Evolutionary conservation across 1,140 invertebrate genomes (phyloP), one percentile per base, ranked within the genome.

Genomic region (Heliothis virescens): DNA sequence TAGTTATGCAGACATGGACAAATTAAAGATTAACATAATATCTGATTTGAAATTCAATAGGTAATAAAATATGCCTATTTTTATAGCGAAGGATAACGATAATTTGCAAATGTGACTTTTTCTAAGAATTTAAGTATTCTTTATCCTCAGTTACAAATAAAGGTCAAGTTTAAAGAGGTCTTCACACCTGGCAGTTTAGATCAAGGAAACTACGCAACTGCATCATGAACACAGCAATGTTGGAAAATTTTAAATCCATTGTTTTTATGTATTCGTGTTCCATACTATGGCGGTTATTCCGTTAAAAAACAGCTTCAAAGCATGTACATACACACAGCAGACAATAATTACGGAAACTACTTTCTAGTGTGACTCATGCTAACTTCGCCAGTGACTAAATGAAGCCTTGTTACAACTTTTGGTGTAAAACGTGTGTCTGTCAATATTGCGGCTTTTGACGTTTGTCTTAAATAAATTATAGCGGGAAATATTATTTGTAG

Each of bases 271-370:
- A 57, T 72, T 74, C 60, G 12, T 52, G 72, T 60, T 50, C 12
- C 41, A 72, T 34, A 60, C 57, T 34, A 74, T 48, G 29, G 53
- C 47, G 34, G 72, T 47, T 48, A 74, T 52, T 71, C 34, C 15
- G 18, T 60, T 74, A 41, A 74, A n/a, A 74, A 60, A 21, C 55
- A 47, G 48, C 72, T 74, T 60, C 60, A 59, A 74, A 26, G 1
- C 21, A 26, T 26, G 34, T 12, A 57, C 60, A 41, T 74, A 74
- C 57, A 53, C 55, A 62, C 26, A 60, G 72, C 72, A 74, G 72
- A 74, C 72, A 74, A 60, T 76, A 53, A 76, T 76, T 63, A 76
- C 48, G 60, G 48, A 76, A 63, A 76, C 74, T 76, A 63, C 74
- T 76, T 76, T 76, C 74, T 76, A 76, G 60, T 63, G 50, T 74